Percentiles rank a stretch among this genome's conserved stretches.
Conservation (phyloP, 2,797 vertebrate genomes). For the Siniperca scherzeri region DNA sequence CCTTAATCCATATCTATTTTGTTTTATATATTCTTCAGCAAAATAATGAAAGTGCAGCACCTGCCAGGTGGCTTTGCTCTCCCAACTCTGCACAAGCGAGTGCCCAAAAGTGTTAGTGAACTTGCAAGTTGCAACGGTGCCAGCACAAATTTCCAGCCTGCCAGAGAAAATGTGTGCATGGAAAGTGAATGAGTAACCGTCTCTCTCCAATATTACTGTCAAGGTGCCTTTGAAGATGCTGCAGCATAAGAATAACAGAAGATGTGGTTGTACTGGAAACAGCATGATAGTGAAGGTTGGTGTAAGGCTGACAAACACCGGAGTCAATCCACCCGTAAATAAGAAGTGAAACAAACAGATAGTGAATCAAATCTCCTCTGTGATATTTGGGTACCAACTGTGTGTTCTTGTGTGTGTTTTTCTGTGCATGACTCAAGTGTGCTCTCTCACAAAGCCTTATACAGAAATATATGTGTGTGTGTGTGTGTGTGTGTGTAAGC, state of each 20-base stretch:
- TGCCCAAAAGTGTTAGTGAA: conserved; percentile 28
- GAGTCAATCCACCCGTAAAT: not conserved
- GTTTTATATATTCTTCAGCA: conserved; percentile 7
- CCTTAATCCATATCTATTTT: conserved; percentile 5
- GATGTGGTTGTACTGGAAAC: conserved; percentile 19
- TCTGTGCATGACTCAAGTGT: conserved; percentile 4
- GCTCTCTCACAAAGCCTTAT: not conserved
- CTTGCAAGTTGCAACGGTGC: conserved; percentile 28
- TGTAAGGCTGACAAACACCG: conserved; percentile 9
- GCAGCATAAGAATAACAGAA: conserved; percentile 33
- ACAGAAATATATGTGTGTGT: conserved; percentile 1
- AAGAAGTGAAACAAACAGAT: not conserved
- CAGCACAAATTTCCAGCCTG: conserved; percentile 43
- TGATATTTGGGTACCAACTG: not conserved
- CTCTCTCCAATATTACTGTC: conserved; percentile 27
- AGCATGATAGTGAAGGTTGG: not conserved
- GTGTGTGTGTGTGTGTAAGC: conserved; percentile 8
- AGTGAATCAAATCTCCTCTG: not conserved
- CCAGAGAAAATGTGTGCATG: conserved; percentile 40
- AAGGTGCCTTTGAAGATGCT: conserved; percentile 63
- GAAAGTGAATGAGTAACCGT: conserved; percentile 47
- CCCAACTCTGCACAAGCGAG: conserved; percentile 17
- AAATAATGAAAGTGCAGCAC: conserved; percentile 14
- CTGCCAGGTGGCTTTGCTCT: conserved; percentile 42
- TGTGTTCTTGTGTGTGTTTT: not conserved